These are phyloP conservation scores for Acleris holmiana DNA, from an alignment of 2,888 invertebrate species.

Conservation along the genomic window DNA sequence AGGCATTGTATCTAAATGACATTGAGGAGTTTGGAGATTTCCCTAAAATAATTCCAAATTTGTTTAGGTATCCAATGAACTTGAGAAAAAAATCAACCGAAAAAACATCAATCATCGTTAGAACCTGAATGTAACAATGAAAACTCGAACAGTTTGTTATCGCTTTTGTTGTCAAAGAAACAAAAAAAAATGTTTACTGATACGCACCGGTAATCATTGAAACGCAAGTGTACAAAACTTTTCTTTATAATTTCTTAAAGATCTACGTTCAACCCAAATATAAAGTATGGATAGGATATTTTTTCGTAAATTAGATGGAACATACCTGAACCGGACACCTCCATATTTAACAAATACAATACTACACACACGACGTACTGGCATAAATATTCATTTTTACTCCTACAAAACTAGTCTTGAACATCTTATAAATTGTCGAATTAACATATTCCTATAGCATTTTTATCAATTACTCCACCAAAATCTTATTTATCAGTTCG, in stretches of 20 bases:
- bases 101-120: not conserved
- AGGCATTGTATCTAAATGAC: conserved; percentile 90
- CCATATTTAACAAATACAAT: conserved; percentile 59
- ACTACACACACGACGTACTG: conserved; percentile 17
- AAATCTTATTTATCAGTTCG: conserved; percentile 31
- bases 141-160: conserved; percentile 50
- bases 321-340: conserved; percentile 73
- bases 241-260: too few relatives aligned
- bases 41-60: conserved; percentile 55
- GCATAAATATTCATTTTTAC: conserved; percentile 23
- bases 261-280: conserved; percentile 18
- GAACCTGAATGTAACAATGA: conserved; percentile 5
- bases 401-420: not conserved
- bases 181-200: conserved; percentile 42
- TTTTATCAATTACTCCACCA: conserved; percentile 28
- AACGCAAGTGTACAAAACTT: too few relatives aligned
- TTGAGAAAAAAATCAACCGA: not conserved
- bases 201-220: conserved; percentile 16
- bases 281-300: conserved; percentile 38
- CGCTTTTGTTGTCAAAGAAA: conserved; percentile 68
- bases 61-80: conserved; percentile 21
- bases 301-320: conserved; percentile 37
- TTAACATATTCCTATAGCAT: conserved; percentile 12
- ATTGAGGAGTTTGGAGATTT: conserved; percentile 79
- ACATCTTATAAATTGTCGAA: conserved; percentile 1